These are phyloP conservation scores for Myiagra hebetior DNA, from an alignment of 2,113 vertebrate genomes.

Conservation along the genomic window DNA sequence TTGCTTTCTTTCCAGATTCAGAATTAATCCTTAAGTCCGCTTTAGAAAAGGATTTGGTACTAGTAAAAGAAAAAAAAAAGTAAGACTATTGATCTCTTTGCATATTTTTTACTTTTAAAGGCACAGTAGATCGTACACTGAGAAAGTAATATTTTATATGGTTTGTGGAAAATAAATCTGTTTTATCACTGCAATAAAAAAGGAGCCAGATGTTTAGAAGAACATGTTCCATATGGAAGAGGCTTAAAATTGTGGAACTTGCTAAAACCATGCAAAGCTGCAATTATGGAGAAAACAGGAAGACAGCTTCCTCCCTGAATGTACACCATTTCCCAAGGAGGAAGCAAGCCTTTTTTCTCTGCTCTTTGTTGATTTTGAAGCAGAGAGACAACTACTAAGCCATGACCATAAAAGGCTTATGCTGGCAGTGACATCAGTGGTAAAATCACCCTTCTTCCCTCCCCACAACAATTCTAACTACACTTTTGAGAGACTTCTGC, in stretches of 20 bases:
- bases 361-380: constrained; percentile 80
- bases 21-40: neutral
- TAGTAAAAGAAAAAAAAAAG: neutral
- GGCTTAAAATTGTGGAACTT: constrained; percentile 56
- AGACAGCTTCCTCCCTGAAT: constrained; percentile 85
- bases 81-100: neutral
- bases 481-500: constrained; percentile 42
- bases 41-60: constrained; percentile 23
- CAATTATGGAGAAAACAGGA: constrained; percentile 91
- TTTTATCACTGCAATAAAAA: constrained; percentile 59
- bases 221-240: constrained; percentile 77
- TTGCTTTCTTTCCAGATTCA: constrained; percentile 10
- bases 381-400: constrained; percentile 70
- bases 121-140: neutral
- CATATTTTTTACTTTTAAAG: constrained; percentile 23
- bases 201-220: constrained; percentile 81
- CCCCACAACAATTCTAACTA: neutral
- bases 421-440: constrained; percentile 35
- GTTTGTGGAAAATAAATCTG: constrained; percentile 63
- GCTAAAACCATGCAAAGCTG: constrained; percentile 74
- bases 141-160: constrained; percentile 46
- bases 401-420: constrained; percentile 75
- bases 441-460: constrained; percentile 3
- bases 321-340: constrained; percentile 87
- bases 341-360: constrained; percentile 72